Evolutionary conservation across 2,888 invertebrate genomes (phyloP).

Genomic region (Proisotoma minuta): DNA sequence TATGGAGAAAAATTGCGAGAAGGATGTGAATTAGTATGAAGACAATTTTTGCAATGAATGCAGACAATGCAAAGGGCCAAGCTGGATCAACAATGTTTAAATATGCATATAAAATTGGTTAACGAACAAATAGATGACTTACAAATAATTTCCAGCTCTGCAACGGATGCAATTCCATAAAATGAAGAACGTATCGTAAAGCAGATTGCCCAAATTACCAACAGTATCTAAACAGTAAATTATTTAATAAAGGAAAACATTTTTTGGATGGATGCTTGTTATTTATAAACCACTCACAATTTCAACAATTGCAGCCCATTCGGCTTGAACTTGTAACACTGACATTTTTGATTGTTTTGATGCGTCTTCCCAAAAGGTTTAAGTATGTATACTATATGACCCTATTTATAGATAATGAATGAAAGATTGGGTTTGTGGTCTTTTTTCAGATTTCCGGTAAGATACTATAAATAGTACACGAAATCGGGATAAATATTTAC

Average conservation of each 20-base stretch:
- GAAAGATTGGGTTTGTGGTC: too few species aligned
- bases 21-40: constrained; percentile 27
- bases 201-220: constrained; percentile 24
- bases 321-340: constrained; percentile 34
- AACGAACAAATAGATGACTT: constrained; percentile 6
- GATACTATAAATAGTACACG: too few species aligned
- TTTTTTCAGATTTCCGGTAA: too few species aligned
- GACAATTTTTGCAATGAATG: constrained; percentile 27
- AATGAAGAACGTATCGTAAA: constrained; percentile 24
- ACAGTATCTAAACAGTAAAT: too few species aligned
- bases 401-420: too few species aligned
- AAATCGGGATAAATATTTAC: too few species aligned
- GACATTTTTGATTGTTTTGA: too few species aligned
- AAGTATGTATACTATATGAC: too few species aligned
- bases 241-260: neutral
- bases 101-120: neutral
- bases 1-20: constrained; percentile 26
- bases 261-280: neutral
- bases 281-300: constrained; percentile 23
- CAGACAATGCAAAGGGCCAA: constrained; percentile 30
- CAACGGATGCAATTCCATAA: constrained; percentile 26
- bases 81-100: constrained; percentile 16
- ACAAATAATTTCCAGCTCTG: constrained; percentile 29
- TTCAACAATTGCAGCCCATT: constrained; percentile 37
- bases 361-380: too few species aligned